Evolutionary conservation across 1,140 invertebrate species (phyloP).

Genomic region (Tachypleus tridentatus): DNA sequence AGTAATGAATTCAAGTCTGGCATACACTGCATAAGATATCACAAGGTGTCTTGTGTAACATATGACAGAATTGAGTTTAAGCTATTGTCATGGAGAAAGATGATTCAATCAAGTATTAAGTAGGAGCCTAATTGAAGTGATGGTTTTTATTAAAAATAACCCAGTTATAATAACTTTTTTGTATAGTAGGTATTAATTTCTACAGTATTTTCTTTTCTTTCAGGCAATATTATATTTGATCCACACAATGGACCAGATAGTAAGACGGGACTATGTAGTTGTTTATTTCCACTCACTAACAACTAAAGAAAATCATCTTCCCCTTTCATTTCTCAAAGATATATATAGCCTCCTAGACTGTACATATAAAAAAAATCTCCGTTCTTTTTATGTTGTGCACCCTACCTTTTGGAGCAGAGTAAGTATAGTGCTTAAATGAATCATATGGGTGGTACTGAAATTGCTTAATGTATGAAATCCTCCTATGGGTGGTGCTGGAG

Average conservation of each 20-base stretch:
- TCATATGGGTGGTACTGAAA: too few relatives aligned
- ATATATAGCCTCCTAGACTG: constrained; percentile 96
- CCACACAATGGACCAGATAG: constrained; percentile 85
- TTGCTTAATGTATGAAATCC: too few relatives aligned
- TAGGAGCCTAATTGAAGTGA: too few relatives aligned
- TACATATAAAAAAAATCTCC: constrained; percentile 99
- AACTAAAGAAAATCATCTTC: constrained; percentile 81
- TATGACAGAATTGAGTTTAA: too few relatives aligned
- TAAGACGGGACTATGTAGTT: constrained; percentile 93
- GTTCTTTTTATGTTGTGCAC: constrained; percentile 95
- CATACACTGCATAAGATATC: too few relatives aligned
- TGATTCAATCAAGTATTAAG: too few relatives aligned
- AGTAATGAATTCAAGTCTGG: too few relatives aligned
- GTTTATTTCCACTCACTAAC: constrained; percentile 97
- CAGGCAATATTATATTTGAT: constrained; percentile 86
- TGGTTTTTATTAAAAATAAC: too few relatives aligned
- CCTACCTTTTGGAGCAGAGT: constrained; percentile 93
- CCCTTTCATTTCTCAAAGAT: constrained; percentile 85
- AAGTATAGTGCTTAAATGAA: constrained; percentile 21
- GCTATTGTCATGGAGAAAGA: too few relatives aligned
- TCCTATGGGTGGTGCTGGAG: too few relatives aligned
- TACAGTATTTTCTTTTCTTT: constrained; percentile 28
- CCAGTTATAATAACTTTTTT: too few relatives aligned
- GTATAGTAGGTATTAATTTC: constrained; percentile 1
- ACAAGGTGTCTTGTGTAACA: too few relatives aligned